Percentiles rank a stretch among this genome's conserved stretches.
Evolutionary conservation across 2,113 vertebrate species (phyloP).

Genomic region (Ictidomys tridecemlineatus): DNA sequence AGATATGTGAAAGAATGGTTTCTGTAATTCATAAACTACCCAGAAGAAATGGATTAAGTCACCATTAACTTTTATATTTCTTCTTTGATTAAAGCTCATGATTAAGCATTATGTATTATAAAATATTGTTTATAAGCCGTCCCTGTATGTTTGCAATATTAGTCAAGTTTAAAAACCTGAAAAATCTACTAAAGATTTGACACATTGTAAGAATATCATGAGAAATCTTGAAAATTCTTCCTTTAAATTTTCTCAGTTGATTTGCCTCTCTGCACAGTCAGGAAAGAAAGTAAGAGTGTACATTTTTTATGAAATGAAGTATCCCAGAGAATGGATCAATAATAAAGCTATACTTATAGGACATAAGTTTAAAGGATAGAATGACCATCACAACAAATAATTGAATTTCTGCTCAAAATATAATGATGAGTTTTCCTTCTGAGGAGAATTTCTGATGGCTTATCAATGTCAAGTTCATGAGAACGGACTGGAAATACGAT

Average conservation of each 20-base stretch:
- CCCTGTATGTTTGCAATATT: neutral
- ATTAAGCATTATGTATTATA: neutral
- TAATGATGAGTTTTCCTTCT: neutral
- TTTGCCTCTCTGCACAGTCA: neutral
- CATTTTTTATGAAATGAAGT: neutral
- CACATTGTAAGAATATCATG: neutral
- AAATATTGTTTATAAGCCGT: neutral
- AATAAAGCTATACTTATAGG: neutral
- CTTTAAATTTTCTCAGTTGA: conserved; percentile 25
- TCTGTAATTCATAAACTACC: neutral
- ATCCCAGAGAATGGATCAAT: neutral
- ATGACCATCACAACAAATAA: conserved; percentile 40
- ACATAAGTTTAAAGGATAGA: conserved; percentile 19
- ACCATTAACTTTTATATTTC: neutral
- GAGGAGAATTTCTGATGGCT: conserved; percentile 13
- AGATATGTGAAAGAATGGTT: neutral
- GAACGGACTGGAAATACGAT: neutral
- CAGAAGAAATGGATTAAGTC: neutral
- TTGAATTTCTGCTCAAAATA: conserved; percentile 51
- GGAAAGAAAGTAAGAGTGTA: neutral
- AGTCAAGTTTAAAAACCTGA: neutral
- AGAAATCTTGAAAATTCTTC: conserved; percentile 5
- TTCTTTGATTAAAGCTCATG: neutral
- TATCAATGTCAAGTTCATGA: conserved; percentile 31
- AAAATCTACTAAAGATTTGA: neutral